Evolutionary conservation across 2,113 vertebrate species (phyloP), one percentile per base, ranked within the genome.

Genomic region (Garra rufa): DNA sequence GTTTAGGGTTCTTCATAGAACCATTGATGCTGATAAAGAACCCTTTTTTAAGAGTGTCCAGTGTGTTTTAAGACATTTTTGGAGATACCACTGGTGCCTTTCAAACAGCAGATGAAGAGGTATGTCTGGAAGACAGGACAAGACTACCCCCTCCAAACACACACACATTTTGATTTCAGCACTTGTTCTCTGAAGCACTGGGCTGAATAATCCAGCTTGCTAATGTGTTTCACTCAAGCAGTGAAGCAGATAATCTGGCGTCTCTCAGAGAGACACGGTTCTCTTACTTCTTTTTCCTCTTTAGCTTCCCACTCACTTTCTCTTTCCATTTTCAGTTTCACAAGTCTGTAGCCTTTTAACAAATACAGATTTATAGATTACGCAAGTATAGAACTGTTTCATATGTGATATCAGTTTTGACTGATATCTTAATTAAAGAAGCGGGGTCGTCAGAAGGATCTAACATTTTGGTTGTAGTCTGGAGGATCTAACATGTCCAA

Each of bases 141-240:
- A 17, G 19, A n/a, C 81, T 19, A 17, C 7, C 2, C 52, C 52
- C 52, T 19, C 52, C 52, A 55, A 21, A 26, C 52, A 55, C 86
- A 70, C 87, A 69, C 76, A 61, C 3, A 13, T 65, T 82, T 70
- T 82, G 88, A 70, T 90, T 87, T 89, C 90, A 88, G 82, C 77
- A 78, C 41, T 80, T 38, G 21, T 83, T 85, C 86, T 86, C 41
- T 75, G 83, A 79, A 73, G 89, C 87, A 89, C 65, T 93, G 94
- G 92, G 85, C 92, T 93, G 89, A 94, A 93, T 94, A 94, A 94
- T 94, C 87, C 82, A 52, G 85, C 88, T 89, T 92, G 88, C 91
- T 93, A 93, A 93, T 95, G 90, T 90, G 91, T 92, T 93, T 82
- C 73, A 88, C 87, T 89, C 84, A 89, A 83, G 88, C 92, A 95